Base-by-base conservation (phyloP, 2,888 invertebrate genomes). In the Thelaira solivaga region DNA sequence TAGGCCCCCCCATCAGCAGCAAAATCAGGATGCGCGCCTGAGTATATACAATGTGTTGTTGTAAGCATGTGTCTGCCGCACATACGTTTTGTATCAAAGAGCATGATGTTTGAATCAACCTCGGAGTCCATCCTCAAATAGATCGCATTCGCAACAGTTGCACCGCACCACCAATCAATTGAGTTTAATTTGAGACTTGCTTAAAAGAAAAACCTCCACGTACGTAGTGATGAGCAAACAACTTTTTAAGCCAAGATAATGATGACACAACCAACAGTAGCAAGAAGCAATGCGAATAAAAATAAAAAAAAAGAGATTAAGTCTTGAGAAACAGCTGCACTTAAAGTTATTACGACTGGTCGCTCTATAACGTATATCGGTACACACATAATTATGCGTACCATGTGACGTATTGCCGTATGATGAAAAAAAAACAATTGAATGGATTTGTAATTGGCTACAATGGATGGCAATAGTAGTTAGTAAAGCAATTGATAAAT, bases 311-410 rank as follows among this genome's bases (percentile, higher is more conserved):
- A 22, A 41, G 5, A n/a, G 20, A 59, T 8, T 10, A 39, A 45
- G 41, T 49, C 31, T 73, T 65, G 34, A 36, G 73, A 49, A 73
- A 72, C 76, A 76, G 65, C 65, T 76, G 76, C 76, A 61, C 53
- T 76, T 39, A 71, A 53, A 67, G 39, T 31, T 43, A 71, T 41
- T 71, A 65, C 22, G 51, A 53, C 51, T 68, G 34, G 47, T 13
- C 45, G 51, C 36, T 61, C 71, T 64, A 55, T 64, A 51, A 59
- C 16, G 29, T 57, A n/a, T n/a, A n/a, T n/a, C n/a, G n/a, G n/a
- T n/a, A 59, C 22, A 43, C n/a, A 67, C 53, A 65, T 76, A 61
- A 77, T 77, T 73, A 73, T 73, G 73, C 73, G 77, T 77, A 62
- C 49, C 22, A 49, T 31, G 26, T 1, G 26, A 51, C 51, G 51